phyloP scores from a whole-genome alignment of 2,888 invertebrate species.

The Siphonodentalium dalli region DNA sequence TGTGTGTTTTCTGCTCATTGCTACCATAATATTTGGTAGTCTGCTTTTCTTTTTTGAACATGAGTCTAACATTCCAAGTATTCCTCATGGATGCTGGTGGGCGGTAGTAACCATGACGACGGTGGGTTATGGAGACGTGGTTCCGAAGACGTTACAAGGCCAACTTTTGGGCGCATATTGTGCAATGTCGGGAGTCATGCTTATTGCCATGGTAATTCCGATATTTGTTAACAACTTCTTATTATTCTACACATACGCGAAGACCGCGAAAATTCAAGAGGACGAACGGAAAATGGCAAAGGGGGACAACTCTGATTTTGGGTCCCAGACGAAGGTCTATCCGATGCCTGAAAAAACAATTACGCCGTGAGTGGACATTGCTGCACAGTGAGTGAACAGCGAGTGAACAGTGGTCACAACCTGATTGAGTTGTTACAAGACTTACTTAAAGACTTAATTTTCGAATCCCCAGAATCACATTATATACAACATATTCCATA shows the following conservation, averaged over 20 bases:
- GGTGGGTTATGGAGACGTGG: conserved; percentile 35
- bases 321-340: no score
- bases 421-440: no score
- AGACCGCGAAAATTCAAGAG: no score
- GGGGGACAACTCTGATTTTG: no score
- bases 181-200: conserved; percentile 28
- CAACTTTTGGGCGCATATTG: conserved; percentile 19
- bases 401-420: no score
- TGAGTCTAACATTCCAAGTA: conserved; percentile 15
- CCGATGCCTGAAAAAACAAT: no score
- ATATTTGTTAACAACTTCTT: conserved; percentile 37
- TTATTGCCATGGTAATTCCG: conserved; percentile 30
- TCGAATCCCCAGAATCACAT: no score
- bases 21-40: conserved; percentile 24
- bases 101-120: conserved; percentile 36
- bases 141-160: conserved; percentile 25
- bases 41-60: conserved; percentile 30
- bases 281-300: no score
- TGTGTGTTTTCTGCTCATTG: conserved; percentile 22
- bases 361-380: no score
- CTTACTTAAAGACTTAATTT: no score
- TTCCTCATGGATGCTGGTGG: conserved; percentile 32
- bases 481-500: no score
- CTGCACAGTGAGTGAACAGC: no score
- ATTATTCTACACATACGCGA: conserved; percentile 27